Evolutionary conservation across 92 coral and sea anemone genomes (phyloP), one percentile per base, ranked within the genome.

Genomic region (Blastomussa wellsi): DNA sequence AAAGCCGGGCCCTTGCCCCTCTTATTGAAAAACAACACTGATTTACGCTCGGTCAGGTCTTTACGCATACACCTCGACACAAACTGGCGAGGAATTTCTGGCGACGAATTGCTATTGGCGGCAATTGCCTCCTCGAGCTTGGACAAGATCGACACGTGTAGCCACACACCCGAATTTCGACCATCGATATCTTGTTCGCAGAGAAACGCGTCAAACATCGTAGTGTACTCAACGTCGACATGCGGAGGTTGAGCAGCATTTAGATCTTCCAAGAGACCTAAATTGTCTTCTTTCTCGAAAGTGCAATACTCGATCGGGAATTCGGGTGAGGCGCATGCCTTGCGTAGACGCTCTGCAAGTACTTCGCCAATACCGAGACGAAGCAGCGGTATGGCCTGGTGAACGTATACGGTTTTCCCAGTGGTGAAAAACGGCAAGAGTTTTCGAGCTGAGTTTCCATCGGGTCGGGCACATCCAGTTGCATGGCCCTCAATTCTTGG

Each of bases 221-320:
- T 74, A 13, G 79, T 74, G 19, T 44, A 74, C 55, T 74, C 48
- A 7, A 44, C 60, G 60, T 38, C 79, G 32, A 74, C 22, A 16
- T 57, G 60, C 35, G 79, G 60, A 24, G 48, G 59, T 4, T 44
- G 7, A 12, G 59, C 60, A 44, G 26, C 60, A n/a, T 74, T 3
- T 14, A 74, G 79, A 5, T 3, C 22, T 10, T 28, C 20, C 36
- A 26, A 11, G 13, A 74, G 79, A 7, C 5, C 31, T 19, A 32
- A 36, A 19, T 74, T 12, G 11, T 44, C 3, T 0, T 4, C 48
- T 22, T 20, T 13, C 7, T 74, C 33, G 36, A 74, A 74, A 20
- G 79, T 74, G 59, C 79, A 74, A 47, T 74, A 74, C 60, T 48
- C 55, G 79, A 74, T 74, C 32, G 79, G 60, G 28, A 24, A 74